Evolutionary conservation across 2,888 invertebrate genomes (phyloP).

Genomic region (Pseudococcus longispinus): DNA sequence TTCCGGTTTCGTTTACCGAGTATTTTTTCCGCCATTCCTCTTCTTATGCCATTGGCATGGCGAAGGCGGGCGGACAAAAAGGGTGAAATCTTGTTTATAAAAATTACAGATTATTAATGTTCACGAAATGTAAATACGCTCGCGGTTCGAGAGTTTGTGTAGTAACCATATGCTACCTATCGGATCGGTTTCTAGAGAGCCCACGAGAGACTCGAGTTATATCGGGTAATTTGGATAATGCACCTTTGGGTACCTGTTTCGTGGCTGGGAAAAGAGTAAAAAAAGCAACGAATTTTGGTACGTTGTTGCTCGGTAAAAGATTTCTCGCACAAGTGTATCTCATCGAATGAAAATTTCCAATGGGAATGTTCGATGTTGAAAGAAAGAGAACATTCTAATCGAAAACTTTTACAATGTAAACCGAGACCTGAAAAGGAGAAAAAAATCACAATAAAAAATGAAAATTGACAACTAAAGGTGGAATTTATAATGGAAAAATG

Average conservation of each 20-base stretch:
- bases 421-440: not conserved
- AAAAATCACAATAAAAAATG: constrained; percentile 24
- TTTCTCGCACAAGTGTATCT: not conserved
- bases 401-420: constrained; percentile 21
- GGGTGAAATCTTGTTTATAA: not conserved
- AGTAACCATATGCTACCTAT: not conserved
- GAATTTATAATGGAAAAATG: constrained; percentile 24
- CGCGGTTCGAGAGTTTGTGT: not conserved
- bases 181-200: not conserved
- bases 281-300: not conserved
- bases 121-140: not conserved
- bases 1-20: not conserved
- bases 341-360: not conserved
- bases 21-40: not conserved
- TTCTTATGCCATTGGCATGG: not conserved
- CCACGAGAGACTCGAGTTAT: not conserved
- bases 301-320: not conserved
- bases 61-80: not conserved
- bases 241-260: not conserved
- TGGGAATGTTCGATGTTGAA: not conserved
- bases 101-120: not conserved
- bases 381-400: constrained; percentile 23
- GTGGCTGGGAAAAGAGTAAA: not conserved
- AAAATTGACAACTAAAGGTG: constrained; percentile 19
- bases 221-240: not conserved